Evolutionary conservation across 2,113 vertebrate genomes (phyloP), one percentile per base, ranked within the genome.

Genomic region (Elanoides forficatus): DNA sequence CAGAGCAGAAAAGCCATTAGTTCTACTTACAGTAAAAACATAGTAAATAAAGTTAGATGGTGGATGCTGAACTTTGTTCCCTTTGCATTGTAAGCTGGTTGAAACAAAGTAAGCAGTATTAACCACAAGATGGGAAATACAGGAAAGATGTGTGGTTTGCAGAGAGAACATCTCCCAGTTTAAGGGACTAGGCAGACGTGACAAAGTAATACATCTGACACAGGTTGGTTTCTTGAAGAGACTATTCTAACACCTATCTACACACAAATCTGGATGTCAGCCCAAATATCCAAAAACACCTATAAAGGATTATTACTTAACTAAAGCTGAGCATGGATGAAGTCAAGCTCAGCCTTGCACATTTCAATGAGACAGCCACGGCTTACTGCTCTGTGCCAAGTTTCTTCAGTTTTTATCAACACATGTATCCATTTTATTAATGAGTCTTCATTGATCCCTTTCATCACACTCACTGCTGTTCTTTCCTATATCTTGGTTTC

Each of bases 61-160:
- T 86, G 16, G 92, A 70, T 73, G 90, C 67, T 94, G 84, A 73
- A 83, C 89, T 91, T 94, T 95, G 55, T 66, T 94, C 70, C 66
- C 88, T 91, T 96, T 96, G 50, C 72, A 93, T 19, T 91, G 91
- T 86, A 85, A 88, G 85, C 96, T 95, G 71, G 72, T 94, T 96
- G 73, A 91, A 96, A 97, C 87, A 95, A 94, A 96, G 93, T 42
- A 87, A 88, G 92, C 55, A 65, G 71, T 14, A 86, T 96, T 97
- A 97, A 95, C 80, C 53, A 80, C 7, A 25, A 79, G 38, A 45
- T 3, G 85, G 55, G 60, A 78, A 89, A 43, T 20, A 52, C 0
- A 11, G 34, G 47, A 45, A 88, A 85, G 32, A n/a, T 23, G 13
- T 0, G 36, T 84, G 66, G 89, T 62, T 56, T 86, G 60, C 53